Base-by-base conservation (phyloP, 2,113 vertebrate genomes). In the Epinephelus lanceolatus region DNA sequence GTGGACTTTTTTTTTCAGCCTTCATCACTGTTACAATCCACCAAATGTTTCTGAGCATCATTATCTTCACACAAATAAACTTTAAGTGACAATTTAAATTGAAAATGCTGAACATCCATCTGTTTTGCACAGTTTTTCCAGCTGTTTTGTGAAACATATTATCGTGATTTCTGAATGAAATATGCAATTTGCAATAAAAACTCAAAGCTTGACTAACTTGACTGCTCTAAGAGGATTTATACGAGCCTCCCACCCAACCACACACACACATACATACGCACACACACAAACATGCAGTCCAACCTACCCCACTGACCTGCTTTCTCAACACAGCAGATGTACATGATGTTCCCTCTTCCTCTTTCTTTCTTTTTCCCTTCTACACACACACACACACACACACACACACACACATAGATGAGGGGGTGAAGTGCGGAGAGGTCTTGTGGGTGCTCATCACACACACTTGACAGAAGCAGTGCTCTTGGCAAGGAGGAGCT, bases 391-490 rank as follows among this genome's bases (percentile, higher is more conserved):
- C 72, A 69, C 25, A 67, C 63, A 56, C 62, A 70, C 76, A 56
- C 76, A 55, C 51, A 57, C 47, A 84, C 23, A 86, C 63, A 78
- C 69, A 37, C 71, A 73, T 40, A 40, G 3, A 80, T 21, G 72
- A 76, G 72, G 71, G 80, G 83, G 63, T 86, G 85, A 84, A 85
- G 85, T 74, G 79, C 19, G 2, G 76, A 62, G 83, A 82, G 86
- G 85, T 92, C 91, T 92, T 88, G 84, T 89, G 89, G 88, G 79
- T 74, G 73, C 92, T 91, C 91, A 92, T 93, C 94, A 93, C 89
- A 83, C 81, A 92, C 87, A 94, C 92, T 92, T 85, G 90, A 91
- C 92, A 92, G 88, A 88, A 93, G 91, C 93, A 93, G 92, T 85
- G 92, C 93, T 92, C 86, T 90, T 87, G 91, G 92, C 90, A 71